These are phyloP conservation scores for Phengaris alcon DNA, from an alignment of 2,888 invertebrate genomes.

Conservation along the genomic window DNA sequence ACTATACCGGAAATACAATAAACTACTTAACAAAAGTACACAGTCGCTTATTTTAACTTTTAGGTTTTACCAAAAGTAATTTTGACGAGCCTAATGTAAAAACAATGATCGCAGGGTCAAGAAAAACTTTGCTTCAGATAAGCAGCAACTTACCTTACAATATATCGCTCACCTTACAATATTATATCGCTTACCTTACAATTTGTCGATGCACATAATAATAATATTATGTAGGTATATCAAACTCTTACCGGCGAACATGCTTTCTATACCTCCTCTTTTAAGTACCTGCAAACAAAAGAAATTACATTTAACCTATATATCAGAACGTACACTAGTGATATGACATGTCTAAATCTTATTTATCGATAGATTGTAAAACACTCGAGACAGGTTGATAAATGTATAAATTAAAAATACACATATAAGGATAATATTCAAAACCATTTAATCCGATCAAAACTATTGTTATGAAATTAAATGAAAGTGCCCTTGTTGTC, in stretches of 20 bases:
- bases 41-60: too few species aligned
- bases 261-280: background rate
- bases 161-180: background rate
- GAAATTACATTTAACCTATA: slow-evolving; percentile 3
- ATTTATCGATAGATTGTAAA: background rate
- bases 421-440: background rate
- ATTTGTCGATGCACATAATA: background rate
- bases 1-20: background rate
- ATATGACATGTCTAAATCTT: background rate
- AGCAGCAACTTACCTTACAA: background rate
- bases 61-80: too few species aligned
- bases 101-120: too few species aligned
- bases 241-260: slow-evolving; percentile 10
- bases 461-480: too few species aligned
- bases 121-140: too few species aligned
- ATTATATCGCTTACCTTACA: background rate
- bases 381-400: background rate
- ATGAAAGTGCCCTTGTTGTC: too few species aligned
- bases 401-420: background rate
- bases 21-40: background rate
- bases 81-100: too few species aligned
- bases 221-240: background rate
- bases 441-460: background rate
- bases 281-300: slow-evolving; percentile 28
- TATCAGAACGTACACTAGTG: background rate